phyloP scores from a whole-genome alignment of 64 coral and sea anemone species.

The Cladopsammia gracilis region DNA sequence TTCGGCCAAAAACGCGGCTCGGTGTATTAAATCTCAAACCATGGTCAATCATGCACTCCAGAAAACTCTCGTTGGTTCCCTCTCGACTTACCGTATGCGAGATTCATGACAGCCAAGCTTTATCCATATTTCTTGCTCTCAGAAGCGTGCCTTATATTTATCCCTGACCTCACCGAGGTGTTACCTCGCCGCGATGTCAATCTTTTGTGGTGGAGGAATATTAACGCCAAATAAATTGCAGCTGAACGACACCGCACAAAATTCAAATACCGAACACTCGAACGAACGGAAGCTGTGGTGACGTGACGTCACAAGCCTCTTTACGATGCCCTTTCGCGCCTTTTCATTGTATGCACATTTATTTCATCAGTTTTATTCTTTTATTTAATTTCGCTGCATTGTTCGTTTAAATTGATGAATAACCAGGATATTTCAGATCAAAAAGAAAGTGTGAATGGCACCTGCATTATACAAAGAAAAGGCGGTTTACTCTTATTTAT shows the following conservation, averaged over 20 bases:
- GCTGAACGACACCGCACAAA: neutral
- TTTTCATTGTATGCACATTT: conserved; percentile 28
- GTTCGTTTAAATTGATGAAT: neutral
- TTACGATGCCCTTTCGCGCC: neutral
- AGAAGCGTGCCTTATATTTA: neutral
- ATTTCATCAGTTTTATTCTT: neutral
- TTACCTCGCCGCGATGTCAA: conserved; percentile 5
- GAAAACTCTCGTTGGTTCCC: neutral
- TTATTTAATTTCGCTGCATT: neutral
- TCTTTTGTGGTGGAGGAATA: conserved; percentile 18
- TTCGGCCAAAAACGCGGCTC: neutral
- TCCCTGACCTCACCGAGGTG: neutral
- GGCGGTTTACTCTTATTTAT: too few species aligned
- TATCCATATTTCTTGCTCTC: neutral
- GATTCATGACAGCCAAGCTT: neutral
- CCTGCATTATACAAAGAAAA: neutral
- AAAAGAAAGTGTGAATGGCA: neutral
- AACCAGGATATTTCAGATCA: neutral
- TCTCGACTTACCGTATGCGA: neutral
- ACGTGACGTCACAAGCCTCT: conserved; percentile 45
- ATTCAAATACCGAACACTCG: conserved; percentile 43
- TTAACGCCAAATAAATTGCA: neutral
- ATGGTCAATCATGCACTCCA: too few species aligned
- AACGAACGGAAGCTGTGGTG: neutral
- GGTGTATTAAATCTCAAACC: neutral